Base-by-base conservation (phyloP, 2,797 vertebrate genomes). In the Gymnodraco acuticeps region DNA sequence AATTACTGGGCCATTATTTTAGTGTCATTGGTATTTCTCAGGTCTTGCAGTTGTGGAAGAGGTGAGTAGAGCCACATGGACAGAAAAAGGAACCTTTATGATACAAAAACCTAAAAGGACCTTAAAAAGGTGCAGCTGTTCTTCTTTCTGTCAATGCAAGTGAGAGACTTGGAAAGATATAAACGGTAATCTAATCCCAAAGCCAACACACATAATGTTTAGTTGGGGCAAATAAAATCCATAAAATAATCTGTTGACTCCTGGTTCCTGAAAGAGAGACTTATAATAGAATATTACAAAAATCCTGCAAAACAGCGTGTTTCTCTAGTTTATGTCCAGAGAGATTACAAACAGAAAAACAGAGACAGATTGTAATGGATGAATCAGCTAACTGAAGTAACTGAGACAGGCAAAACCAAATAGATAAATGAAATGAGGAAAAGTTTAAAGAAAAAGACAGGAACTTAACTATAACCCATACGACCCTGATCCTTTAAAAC, bases 1-100 rank as follows among this genome's bases (percentile, higher is more conserved):
- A 90, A 90, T 92, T 92, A 92, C 83, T 55, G 65, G 61, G 58
- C 82, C 74, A 70, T 89, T 72, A 86, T 90, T 88, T 81, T 70
- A 73, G 77, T 80, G 75, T 86, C 88, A 87, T 5, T 70, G 79
- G 54, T 64, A 50, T 72, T 86, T 75, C 71, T 78, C 33, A 60
- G 59, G 13, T 73, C 47, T 72, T 66, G 11, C 19, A 16, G 51
- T 71, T 77, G 66, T 67, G 31, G 19, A 81, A 55, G 14, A 71
- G 59, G 20, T 19, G n/a, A 61, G n/a, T 5, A 16, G 19, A 79
- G n/a, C 53, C 33, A 66, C 65, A 64, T 47, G 38, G 69, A 75
- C 23, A 38, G 23, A 74, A 23, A 69, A 5, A 45, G 41, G 47
- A 62, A 52, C 0, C 15, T 71, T 27, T 50, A 7, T 23, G 56